Evolutionary conservation across 2,797 vertebrate genomes (phyloP).

Genomic region (Onychomys arenicola): DNA sequence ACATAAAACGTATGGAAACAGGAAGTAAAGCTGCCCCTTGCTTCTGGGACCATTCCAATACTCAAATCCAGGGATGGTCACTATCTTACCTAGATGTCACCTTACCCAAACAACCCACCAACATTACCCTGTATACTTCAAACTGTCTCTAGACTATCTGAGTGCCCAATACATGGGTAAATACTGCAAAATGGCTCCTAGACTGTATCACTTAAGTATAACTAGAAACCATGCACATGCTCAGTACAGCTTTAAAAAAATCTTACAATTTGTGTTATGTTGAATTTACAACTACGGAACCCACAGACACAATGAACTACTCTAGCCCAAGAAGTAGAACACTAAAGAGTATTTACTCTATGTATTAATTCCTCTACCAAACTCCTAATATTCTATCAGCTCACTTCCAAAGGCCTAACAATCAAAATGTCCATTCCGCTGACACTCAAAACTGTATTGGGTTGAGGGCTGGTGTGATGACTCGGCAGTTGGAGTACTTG

Average conservation of each 20-base stretch:
- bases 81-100: not conserved
- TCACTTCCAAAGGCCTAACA: not conserved
- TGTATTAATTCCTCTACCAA: not conserved
- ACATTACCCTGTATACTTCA: too few species aligned
- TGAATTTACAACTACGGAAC: not conserved
- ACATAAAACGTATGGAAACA: not conserved
- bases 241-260: not conserved
- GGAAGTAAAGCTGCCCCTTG: not conserved
- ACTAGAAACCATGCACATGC: not conserved
- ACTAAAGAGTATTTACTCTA: not conserved
- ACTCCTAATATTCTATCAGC: not conserved
- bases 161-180: not conserved
- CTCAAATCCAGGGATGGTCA: not conserved
- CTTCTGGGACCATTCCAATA: not conserved
- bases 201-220: not conserved
- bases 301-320: not conserved
- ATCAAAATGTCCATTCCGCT: not conserved
- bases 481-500: not conserved
- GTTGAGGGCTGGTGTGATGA: not conserved
- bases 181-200: not conserved
- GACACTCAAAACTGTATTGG: not conserved
- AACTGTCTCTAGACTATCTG: not conserved
- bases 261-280: not conserved
- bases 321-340: not conserved
- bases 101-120: not conserved